Evolutionary conservation across 2,797 vertebrate species (phyloP), one percentile per base, ranked within the genome.

Genomic region (Gymnoscopelus microlampas): DNA sequence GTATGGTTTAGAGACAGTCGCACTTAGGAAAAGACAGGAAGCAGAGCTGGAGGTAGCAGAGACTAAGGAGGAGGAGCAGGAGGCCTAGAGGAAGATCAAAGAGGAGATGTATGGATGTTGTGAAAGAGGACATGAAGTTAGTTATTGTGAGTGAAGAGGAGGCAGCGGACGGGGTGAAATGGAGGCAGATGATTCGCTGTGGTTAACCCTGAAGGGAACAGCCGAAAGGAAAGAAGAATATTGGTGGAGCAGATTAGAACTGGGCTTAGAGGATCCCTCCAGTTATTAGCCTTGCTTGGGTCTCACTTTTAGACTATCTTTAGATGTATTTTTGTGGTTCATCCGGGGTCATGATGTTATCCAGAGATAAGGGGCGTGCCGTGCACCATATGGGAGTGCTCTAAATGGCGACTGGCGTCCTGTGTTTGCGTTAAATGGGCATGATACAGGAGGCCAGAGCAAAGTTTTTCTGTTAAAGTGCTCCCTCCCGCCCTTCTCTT

Each of bases 391-490:
- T 84, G 89, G 83, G 88, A 88, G 86, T 77, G 80, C 79, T 88
- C 78, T 79, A 86, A 19, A 19, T 86, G 86, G 87, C 78, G 81
- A 89, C 83, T 81, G 77, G 82, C 63, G 70, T 88, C 83, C 83
- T 63, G 77, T 81, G 84, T 92, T 91, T 90, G 81, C 74, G 78
- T 87, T 88, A 92, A 92, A 92, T 88, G 90, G 84, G 84, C 80
- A 80, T 19, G 87, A 90, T 88, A 85, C 85, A 81, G 78, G 78
- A 66, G 77, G 82, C 85, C 87, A 77, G 81, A 81, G 88, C 85
- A 81, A 91, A 91, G 91, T 19, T 93, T 92, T 90, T 92, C 87
- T 85, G 76, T 90, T 89, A 89, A 93, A 94, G 91, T 92, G 91
- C 91, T 85, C 85, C 83, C 87, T 77, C 87, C 84, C 77, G 55